A percentile compares a stretch with the other conserved stretches of the same genome.
Evolutionary conservation across 2,888 invertebrate genomes (phyloP).

Genomic region (Platycheirus albimanus): DNA sequence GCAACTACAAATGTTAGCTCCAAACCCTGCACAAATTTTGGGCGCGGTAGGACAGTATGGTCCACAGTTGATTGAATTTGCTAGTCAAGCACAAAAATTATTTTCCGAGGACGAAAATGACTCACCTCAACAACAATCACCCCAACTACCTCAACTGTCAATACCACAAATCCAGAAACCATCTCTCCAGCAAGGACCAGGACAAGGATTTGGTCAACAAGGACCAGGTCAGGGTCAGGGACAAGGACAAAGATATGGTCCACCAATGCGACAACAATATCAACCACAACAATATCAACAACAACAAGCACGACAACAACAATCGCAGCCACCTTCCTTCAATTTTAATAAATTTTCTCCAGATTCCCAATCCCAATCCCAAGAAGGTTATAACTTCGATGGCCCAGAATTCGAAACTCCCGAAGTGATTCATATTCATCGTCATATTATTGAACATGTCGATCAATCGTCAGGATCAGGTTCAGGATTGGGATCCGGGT

Average conservation of each 20-base stretch:
- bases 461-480: conserved; percentile 7
- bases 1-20: neutral
- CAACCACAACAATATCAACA: neutral
- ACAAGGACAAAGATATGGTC: neutral
- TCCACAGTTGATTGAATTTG: conserved; percentile 20
- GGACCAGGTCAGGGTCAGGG: neutral
- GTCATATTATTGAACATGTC: conserved; percentile 24
- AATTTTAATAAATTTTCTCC: neutral
- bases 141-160: neutral
- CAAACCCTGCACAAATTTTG: conserved; percentile 13
- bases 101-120: conserved; percentile 8
- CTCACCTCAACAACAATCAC: neutral
- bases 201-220: neutral
- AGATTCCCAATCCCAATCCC: neutral
- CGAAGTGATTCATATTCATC: conserved; percentile 20
- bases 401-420: neutral
- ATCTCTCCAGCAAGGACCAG: neutral
- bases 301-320: neutral
- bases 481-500: neutral
- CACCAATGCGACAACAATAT: neutral
- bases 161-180: neutral
- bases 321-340: neutral
- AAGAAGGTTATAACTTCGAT: neutral
- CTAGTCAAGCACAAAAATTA: conserved; percentile 12
- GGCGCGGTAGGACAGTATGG: conserved; percentile 1